Base-by-base conservation (phyloP, 2,888 invertebrate species). In the Aspidapion aeneum region DNA sequence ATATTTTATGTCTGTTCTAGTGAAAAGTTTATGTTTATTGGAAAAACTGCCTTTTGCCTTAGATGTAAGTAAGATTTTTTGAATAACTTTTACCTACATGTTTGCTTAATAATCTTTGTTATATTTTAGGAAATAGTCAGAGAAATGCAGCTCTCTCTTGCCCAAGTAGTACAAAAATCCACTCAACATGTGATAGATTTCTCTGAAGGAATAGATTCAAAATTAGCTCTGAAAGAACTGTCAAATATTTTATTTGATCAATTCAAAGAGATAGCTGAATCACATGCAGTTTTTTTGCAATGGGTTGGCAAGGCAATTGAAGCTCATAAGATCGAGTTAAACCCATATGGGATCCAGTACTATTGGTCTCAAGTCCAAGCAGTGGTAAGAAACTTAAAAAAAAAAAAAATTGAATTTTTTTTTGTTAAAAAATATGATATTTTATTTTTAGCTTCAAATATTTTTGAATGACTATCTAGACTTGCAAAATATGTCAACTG, bases 341-440 rank as follows among this genome's bases (percentile, higher is more conserved):
- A 82, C 60, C 76, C 88, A 55, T 92, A 91, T 75, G 87, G 87
- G 73, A 85, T 90, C 75, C 84, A 88, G 50, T 91, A 94, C 76
- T 94, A 93, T 70, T 96, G 96, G 96, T 87, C 89, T 52, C 91
- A 93, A 72, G 91, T 94, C 49, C 96, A 96, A 78, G 88, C 90
- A 76, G 93, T 94, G 73, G 93, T 94, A 81, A 82, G 87, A 68
- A 17, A 50, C n/a, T 5, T 17, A 7, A 35, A 35, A 35, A n/a
- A n/a, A n/a, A n/a, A n/a, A n/a, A n/a, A n/a, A 9, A 9, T n/a
- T n/a, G 49, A 9, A 9, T 48, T n/a, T 9, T 48, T 12, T 48
- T 48, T 12, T n/a, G 49, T 48, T n/a, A n/a, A 48, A n/a, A 48
- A 12, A n/a, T n/a, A n/a, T n/a, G n/a, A n/a, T n/a, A n/a, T n/a